Base-by-base conservation (phyloP, 1,140 invertebrate genomes). In the Drosophila punjabiensis region DNA sequence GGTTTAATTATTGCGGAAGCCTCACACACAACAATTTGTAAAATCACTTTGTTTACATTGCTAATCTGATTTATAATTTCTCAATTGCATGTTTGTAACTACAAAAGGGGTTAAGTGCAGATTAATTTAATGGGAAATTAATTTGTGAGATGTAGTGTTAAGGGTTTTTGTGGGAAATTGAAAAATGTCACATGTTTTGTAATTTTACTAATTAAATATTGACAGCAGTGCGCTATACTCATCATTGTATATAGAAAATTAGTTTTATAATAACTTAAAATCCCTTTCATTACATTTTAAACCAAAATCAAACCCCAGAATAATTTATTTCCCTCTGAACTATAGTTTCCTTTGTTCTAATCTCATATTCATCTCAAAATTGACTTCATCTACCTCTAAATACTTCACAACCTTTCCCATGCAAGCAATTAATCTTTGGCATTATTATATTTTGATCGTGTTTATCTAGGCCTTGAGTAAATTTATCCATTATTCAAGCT, bases 401-500 rank as follows among this genome's bases (percentile, higher is more conserved):
- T 56, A 56, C 14, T 7, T 11, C 8, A 56, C 5, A 56, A 13
- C 33, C 33, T 56, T 2, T 35, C 7, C 4, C 9, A 11, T 20
- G 24, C 28, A 59, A 37, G 20, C 66, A 60, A 73, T 60, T 70
- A 59, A 60, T 37, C 50, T 18, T 10, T 11, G 35, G n/a, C 65
- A 24, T 60, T 70, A 70, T 73, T 52, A 73, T 8, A 35, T 61
- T 74, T 59, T 61, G 43, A 73, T 61, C 39, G 32, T 52, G 66
- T 73, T 74, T 61, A 55, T 53, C 45, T 74, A 71, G 53, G 55
- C 67, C 24, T 24, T 30, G 45, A 14, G 24, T 33, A 43, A 71
- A 52, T 47, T 50, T 53, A 61, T 74, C 9, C 18, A 73, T 74
- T 74, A 74, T 74, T 74, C 45, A 74, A 18, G 33, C 70, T 73